Evolutionary conservation across 2,888 invertebrate genomes (phyloP).

Genomic region (Phytoseiulus persimilis): DNA sequence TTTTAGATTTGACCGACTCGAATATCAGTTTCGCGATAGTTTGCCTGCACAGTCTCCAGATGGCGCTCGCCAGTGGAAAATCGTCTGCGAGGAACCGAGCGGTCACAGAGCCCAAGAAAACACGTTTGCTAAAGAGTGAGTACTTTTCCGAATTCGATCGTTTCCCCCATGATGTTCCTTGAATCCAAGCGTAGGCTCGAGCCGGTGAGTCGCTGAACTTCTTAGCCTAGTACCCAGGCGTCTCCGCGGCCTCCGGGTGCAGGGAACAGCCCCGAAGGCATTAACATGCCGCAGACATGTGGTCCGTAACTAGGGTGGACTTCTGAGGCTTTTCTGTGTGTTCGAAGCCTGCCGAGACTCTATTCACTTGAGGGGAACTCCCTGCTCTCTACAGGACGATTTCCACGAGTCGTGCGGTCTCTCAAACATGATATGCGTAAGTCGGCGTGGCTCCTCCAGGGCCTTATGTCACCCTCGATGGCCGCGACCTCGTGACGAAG

Average conservation of each 20-base stretch:
- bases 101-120: slow-evolving; percentile 36
- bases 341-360: background rate
- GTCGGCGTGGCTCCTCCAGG: slow-evolving; percentile 5
- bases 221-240: background rate
- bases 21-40: slow-evolving; percentile 27
- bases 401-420: background rate
- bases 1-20: background rate
- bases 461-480: slow-evolving; percentile 5
- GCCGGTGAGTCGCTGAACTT: background rate
- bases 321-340: background rate
- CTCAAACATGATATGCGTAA: background rate
- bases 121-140: slow-evolving; percentile 38
- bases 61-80: slow-evolving; percentile 15
- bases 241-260: background rate
- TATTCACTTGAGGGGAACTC: background rate
- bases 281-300: slow-evolving; percentile 34
- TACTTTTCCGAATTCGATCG: background rate
- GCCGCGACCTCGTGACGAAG: slow-evolving; percentile 5
- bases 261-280: background rate
- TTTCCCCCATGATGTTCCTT: background rate
- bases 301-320: slow-evolving; percentile 9
- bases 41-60: slow-evolving; percentile 28
- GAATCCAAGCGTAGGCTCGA: background rate
- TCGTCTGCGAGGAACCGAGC: slow-evolving; percentile 39
- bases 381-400: background rate